Evolutionary conservation across 2,797 vertebrate genomes (phyloP).

Genomic region (Adelosebastes latens): DNA sequence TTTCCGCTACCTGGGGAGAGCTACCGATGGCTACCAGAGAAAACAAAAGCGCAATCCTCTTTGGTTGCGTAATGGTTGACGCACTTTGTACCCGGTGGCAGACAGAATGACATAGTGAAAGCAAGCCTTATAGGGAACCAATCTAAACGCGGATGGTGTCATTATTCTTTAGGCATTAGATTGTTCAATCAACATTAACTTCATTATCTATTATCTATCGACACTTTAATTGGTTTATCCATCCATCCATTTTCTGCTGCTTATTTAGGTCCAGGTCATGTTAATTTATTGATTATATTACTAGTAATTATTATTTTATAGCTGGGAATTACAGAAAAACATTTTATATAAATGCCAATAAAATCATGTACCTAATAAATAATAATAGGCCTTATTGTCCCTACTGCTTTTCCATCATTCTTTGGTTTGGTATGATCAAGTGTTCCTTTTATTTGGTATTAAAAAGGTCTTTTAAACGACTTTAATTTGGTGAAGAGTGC

Average conservation of each 20-base stretch:
- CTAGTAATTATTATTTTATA: rapidly evolving
- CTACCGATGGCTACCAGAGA: background rate
- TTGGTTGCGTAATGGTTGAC: background rate
- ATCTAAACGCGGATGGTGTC: background rate
- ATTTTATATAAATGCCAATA: background rate
- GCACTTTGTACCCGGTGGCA: background rate
- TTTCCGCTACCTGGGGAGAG: background rate
- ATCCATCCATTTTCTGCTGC: background rate
- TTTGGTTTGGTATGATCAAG: background rate
- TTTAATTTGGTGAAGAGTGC: background rate
- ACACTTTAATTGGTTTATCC: background rate
- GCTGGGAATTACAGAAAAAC: background rate
- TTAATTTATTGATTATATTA: background rate
- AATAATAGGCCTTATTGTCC: background rate
- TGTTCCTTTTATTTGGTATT: background rate
- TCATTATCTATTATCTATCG: background rate
- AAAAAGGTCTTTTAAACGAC: background rate
- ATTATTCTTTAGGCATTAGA: background rate
- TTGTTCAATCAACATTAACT: background rate
- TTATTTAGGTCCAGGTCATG: background rate
- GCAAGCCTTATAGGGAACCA: background rate
- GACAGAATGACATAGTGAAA: background rate
- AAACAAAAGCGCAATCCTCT: background rate
- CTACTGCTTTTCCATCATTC: background rate
- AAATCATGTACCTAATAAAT: background rate